phyloP scores from a whole-genome alignment of 2,113 vertebrate genomes.

The Indicator maculatus region DNA sequence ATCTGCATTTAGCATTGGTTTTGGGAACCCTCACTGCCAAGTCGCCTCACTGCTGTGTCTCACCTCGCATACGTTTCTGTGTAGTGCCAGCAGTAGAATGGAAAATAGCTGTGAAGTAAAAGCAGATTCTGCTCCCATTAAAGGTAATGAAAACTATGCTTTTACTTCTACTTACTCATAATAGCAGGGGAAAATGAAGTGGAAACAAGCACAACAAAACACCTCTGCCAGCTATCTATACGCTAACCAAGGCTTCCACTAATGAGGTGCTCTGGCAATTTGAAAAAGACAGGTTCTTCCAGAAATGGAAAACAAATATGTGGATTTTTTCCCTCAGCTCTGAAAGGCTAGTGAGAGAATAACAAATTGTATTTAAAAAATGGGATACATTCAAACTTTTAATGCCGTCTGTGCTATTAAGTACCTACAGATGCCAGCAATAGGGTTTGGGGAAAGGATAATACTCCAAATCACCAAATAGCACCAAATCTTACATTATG shows the following conservation, averaged over 20 bases:
- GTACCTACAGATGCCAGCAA: slow-evolving; percentile 1
- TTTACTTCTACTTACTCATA: slow-evolving; percentile 51
- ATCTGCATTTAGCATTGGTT: slow-evolving; percentile 23
- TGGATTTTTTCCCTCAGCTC: slow-evolving; percentile 41
- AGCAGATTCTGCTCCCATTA: slow-evolving; percentile 49
- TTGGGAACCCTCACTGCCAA: neutral
- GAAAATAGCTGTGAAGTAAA: slow-evolving; percentile 53
- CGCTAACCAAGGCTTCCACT: slow-evolving; percentile 37
- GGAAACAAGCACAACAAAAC: slow-evolving; percentile 66
- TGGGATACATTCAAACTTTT: slow-evolving; percentile 35
- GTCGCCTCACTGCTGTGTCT: neutral
- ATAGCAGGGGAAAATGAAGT: slow-evolving; percentile 26
- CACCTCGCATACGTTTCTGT: slow-evolving; percentile 14
- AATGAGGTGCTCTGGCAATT: slow-evolving; percentile 60
- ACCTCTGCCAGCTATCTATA: slow-evolving; percentile 46
- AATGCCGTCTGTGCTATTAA: slow-evolving; percentile 41
- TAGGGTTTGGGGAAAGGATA: slow-evolving; percentile 21
- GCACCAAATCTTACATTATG: slow-evolving; percentile 12
- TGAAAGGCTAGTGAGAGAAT: slow-evolving; percentile 43
- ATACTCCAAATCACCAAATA: slow-evolving; percentile 15
- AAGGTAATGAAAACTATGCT: slow-evolving; percentile 49
- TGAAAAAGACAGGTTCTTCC: slow-evolving; percentile 39
- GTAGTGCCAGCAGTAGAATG: slow-evolving; percentile 19
- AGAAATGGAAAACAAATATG: slow-evolving; percentile 41
- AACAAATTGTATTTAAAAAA: slow-evolving; percentile 67